phyloP scores from a whole-genome alignment of 2,888 invertebrate genomes.

The Dyspetes luteomarginatus region DNA sequence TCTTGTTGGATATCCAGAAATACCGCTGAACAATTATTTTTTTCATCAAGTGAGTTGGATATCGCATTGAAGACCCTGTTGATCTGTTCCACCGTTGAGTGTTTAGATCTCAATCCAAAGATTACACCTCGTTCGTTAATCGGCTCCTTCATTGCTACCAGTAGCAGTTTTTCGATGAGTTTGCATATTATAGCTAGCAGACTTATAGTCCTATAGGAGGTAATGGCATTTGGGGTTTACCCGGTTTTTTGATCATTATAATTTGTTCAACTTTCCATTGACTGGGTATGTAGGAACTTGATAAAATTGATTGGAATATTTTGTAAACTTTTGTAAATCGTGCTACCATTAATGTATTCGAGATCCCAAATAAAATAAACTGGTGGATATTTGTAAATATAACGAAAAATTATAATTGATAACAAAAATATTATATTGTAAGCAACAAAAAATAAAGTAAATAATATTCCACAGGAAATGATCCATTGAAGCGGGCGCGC shows the following conservation, averaged over 20 bases:
- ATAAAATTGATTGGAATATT: too few relatives aligned
- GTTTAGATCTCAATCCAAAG: not conserved
- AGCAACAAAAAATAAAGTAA: too few relatives aligned
- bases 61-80: slow-evolving; percentile 63
- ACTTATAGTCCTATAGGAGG: not conserved
- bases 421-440: too few relatives aligned
- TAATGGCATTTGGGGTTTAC: slow-evolving; percentile 51
- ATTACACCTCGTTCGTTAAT: not conserved
- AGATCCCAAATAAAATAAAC: too few relatives aligned
- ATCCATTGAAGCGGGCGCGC: too few relatives aligned
- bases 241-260: slow-evolving; percentile 67
- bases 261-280: slow-evolving; percentile 16
- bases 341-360: too few relatives aligned
- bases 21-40: slow-evolving; percentile 62
- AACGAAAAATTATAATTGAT: too few relatives aligned
- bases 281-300: too few relatives aligned
- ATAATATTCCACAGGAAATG: too few relatives aligned
- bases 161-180: not conserved
- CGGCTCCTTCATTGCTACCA: not conserved
- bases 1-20: slow-evolving; percentile 67
- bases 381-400: too few relatives aligned
- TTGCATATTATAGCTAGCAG: not conserved
- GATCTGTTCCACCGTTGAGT: slow-evolving; percentile 60
- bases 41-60: slow-evolving; percentile 55
- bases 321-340: too few relatives aligned